phyloP scores from a whole-genome alignment of 2,113 vertebrate species.

The Carollia perspicillata region DNA sequence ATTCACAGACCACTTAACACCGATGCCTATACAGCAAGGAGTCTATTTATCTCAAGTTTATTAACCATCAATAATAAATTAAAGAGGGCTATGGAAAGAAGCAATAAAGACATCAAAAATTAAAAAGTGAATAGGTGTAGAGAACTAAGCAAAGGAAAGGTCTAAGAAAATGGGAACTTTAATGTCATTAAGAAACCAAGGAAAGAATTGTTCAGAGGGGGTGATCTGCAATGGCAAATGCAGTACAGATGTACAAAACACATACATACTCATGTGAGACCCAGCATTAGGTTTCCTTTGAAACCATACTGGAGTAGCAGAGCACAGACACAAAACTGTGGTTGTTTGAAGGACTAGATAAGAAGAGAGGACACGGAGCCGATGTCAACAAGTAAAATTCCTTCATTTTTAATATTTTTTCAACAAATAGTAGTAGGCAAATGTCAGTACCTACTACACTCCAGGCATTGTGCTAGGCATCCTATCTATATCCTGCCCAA shows the following conservation, averaged over 20 bases:
- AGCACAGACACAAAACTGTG: not conserved
- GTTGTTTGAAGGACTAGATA: not conserved
- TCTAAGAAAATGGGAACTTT: not conserved
- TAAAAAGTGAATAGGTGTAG: not conserved
- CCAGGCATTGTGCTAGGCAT: not conserved
- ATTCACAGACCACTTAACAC: not conserved
- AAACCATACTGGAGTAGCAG: not conserved
- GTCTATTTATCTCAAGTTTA: not conserved
- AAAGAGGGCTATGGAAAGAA: not conserved
- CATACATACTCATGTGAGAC: not conserved
- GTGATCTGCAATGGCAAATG: not conserved
- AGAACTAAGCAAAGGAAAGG: not conserved
- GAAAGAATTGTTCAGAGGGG: not conserved
- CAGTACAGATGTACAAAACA: not conserved
- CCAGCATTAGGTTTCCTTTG: not conserved
- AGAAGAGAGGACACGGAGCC: not conserved
- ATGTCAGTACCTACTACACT: not conserved
- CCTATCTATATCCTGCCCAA: not conserved
- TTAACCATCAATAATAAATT: not conserved
- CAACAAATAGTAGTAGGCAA: not conserved
- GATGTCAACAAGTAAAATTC: not conserved
- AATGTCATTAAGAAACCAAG: not conserved
- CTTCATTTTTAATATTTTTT: not conserved
- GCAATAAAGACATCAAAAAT: not conserved
- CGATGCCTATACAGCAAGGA: not conserved